A percentile compares a stretch with the other conserved stretches of the same genome.
Evolutionary conservation across 2,888 invertebrate species (phyloP).

Genomic region (Osmoderma eremita): DNA sequence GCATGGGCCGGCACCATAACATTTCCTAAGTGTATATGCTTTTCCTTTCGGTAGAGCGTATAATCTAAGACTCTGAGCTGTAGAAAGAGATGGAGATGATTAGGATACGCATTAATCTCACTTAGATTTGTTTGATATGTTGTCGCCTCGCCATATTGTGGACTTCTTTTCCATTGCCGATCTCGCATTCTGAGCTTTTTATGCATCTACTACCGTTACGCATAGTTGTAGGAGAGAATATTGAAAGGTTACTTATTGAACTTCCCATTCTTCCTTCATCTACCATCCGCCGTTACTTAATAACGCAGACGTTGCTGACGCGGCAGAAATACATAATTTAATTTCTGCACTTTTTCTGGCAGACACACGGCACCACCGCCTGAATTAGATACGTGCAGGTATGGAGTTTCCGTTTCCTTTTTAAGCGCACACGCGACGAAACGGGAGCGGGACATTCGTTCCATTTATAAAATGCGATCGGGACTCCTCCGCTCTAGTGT

Average conservation of each 20-base stretch:
- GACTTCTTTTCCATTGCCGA: no score
- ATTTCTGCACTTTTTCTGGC: constrained; percentile 33
- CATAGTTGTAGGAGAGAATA: no score
- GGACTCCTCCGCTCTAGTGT: constrained; percentile 45
- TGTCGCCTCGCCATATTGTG: no score
- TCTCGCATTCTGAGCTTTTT: no score
- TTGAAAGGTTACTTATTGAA: neutral
- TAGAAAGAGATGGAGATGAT: no score
- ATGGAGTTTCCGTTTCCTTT: constrained; percentile 11
- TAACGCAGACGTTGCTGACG: constrained; percentile 33
- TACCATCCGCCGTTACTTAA: constrained; percentile 24
- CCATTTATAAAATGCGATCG: constrained; percentile 38
- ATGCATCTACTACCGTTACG: no score
- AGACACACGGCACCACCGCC: constrained; percentile 8
- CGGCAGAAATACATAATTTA: constrained; percentile 36
- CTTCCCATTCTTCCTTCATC: constrained; percentile 17
- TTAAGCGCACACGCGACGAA: constrained; percentile 52
- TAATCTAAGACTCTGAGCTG: no score
- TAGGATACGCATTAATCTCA: no score
- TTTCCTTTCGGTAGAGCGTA: no score
- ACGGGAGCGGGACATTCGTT: constrained; percentile 47
- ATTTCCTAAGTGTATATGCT: no score
- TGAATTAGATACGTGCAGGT: constrained; percentile 34
- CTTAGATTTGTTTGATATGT: no score
- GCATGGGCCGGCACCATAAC: no score